These are phyloP conservation scores for Andrena cerasifolii DNA, from an alignment of 1,140 invertebrate species.

Conservation along the genomic window DNA sequence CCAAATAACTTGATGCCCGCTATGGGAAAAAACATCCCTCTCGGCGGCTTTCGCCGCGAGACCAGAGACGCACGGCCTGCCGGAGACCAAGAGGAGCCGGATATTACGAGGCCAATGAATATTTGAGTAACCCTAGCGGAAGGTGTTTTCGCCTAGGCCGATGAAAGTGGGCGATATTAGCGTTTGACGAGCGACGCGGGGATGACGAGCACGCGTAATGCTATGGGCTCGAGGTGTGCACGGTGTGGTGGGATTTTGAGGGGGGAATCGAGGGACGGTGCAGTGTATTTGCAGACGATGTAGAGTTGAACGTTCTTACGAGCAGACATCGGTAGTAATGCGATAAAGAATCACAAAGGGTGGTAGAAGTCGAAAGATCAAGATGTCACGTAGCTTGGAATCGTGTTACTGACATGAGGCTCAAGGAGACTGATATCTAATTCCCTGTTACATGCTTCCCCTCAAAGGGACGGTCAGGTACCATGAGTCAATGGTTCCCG, in stretches of 20 bases:
- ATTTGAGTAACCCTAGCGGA: constrained; percentile 26
- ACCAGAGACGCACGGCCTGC: background rate
- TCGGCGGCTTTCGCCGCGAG: constrained; percentile 6
- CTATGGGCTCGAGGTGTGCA: too few species aligned
- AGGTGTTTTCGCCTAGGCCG: background rate
- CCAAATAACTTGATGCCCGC: constrained; percentile 56
- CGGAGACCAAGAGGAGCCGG: background rate
- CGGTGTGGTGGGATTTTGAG: too few species aligned
- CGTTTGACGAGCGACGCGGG: background rate
- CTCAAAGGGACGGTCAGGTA: background rate
- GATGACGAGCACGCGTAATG: background rate
- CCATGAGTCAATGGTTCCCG: background rate
- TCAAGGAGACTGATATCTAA: constrained; percentile 8
- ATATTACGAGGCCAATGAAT: constrained; percentile 44
- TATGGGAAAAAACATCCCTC: constrained; percentile 49
- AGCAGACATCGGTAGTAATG: background rate
- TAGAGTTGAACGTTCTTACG: background rate
- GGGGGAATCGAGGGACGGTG: too few species aligned
- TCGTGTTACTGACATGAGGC: background rate
- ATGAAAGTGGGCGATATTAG: constrained; percentile 14
- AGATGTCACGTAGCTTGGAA: background rate
- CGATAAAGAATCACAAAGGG: background rate
- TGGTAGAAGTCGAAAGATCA: background rate
- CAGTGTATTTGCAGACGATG: too few species aligned
- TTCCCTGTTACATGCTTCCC: background rate